A percentile compares a stretch with the other conserved stretches of the same genome.
These are phyloP conservation scores for Daphoenositta chrysoptera DNA, from an alignment of 2,113 vertebrate genomes.

Conservation along the genomic window DNA sequence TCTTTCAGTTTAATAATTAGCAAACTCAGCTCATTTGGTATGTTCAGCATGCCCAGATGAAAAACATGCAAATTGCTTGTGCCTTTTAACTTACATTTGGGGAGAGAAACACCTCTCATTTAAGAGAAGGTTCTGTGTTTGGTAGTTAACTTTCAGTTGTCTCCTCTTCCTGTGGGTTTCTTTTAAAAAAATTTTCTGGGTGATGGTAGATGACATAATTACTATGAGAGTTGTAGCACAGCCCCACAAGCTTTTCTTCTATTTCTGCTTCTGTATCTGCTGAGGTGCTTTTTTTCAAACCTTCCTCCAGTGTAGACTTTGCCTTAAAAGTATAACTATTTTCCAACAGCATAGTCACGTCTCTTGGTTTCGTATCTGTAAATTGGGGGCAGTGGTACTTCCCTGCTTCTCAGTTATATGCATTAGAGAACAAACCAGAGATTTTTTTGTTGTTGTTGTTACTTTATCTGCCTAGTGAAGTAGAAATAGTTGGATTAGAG, in stretches of 20 bases:
- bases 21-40: not conserved
- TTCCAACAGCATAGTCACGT: accelerated
- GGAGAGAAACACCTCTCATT: not conserved
- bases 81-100: not conserved
- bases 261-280: not conserved
- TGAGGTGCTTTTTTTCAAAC: not conserved
- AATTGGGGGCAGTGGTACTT: not conserved
- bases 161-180: not conserved
- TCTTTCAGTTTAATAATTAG: not conserved
- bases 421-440: not conserved
- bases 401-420: not conserved
- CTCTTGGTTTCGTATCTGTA: not conserved
- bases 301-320: not conserved
- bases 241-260: not conserved
- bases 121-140: not conserved
- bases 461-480: not conserved
- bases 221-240: not conserved
- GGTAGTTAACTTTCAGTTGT: not conserved
- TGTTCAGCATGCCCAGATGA: not conserved
- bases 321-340: not conserved
- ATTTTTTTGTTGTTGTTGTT: not conserved
- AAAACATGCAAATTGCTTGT: not conserved
- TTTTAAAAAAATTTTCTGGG: not conserved
- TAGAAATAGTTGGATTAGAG: not conserved
- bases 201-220: not conserved